Evolutionary conservation across 92 coral and sea anemone genomes (phyloP).

Genomic region (Paragorgia papillata): DNA sequence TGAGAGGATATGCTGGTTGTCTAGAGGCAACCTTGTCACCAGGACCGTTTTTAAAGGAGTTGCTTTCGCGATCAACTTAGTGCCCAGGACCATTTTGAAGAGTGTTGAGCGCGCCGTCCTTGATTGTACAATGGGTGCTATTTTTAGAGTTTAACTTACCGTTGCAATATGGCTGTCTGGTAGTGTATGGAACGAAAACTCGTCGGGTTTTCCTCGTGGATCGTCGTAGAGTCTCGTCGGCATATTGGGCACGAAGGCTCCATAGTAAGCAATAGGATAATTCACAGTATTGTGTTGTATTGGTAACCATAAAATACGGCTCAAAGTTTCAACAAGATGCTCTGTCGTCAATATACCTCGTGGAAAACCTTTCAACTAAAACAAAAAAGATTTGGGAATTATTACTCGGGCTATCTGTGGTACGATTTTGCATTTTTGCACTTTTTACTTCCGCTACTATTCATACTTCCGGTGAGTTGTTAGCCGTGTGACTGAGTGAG

Average conservation of each 20-base stretch:
- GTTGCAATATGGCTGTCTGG: conserved; percentile 83
- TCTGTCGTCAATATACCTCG: conserved; percentile 46
- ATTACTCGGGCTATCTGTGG: neutral
- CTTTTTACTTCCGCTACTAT: too few species aligned
- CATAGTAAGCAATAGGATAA: conserved; percentile 92
- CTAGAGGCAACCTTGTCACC: too few species aligned
- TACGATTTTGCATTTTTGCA: neutral
- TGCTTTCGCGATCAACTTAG: too few species aligned
- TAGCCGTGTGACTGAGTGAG: too few species aligned
- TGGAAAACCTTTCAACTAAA: conserved; percentile 89
- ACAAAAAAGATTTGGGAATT: conserved; percentile 10
- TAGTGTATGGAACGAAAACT: conserved; percentile 63
- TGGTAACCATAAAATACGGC: conserved; percentile 89
- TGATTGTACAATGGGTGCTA: too few species aligned
- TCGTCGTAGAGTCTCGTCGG: conserved; percentile 96
- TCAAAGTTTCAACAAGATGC: conserved; percentile 57
- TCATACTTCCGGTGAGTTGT: too few species aligned
- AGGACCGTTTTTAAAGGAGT: too few species aligned
- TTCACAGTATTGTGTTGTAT: conserved; percentile 91
- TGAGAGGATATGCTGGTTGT: too few species aligned
- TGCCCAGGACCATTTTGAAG: too few species aligned
- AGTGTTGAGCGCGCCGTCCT: too few species aligned
- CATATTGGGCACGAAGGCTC: conserved; percentile 93
- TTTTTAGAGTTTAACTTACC: conserved; percentile 68
- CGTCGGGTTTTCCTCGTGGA: conserved; percentile 63